Evolutionary conservation across 2,888 invertebrate genomes (phyloP).

Genomic region (Perdita meconis): DNA sequence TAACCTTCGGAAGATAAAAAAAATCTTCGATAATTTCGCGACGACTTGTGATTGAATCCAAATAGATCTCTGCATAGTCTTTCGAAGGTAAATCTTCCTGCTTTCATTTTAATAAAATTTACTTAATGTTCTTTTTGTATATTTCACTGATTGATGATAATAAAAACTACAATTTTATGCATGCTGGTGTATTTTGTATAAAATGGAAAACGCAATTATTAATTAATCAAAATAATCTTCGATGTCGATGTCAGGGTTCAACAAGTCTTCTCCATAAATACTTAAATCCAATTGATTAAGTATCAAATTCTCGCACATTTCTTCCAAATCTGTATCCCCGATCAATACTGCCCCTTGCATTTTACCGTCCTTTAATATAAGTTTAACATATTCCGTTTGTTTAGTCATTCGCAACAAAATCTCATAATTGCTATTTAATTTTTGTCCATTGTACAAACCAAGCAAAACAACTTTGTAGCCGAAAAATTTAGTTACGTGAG

Average conservation of each 20-base stretch:
- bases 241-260: slow-evolving; percentile 98
- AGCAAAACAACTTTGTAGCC: slow-evolving; percentile 96
- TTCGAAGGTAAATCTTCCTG: too few species aligned
- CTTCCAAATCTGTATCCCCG: slow-evolving; percentile 98
- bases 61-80: too few species aligned
- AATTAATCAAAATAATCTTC: slow-evolving; percentile 99
- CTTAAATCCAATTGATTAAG: slow-evolving; percentile 96
- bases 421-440: slow-evolving; percentile 92
- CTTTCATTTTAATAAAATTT: slow-evolving; percentile 15
- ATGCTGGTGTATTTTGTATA: background rate
- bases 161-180: slow-evolving; percentile 18
- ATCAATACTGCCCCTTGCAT: slow-evolving; percentile 97
- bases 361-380: slow-evolving; percentile 92
- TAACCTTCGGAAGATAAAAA: too few species aligned
- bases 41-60: too few species aligned
- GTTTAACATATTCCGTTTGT: slow-evolving; percentile 93
- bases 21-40: too few species aligned
- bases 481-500: slow-evolving; percentile 98
- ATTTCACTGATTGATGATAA: slow-evolving; percentile 2
- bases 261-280: slow-evolving; percentile 94
- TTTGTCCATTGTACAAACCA: slow-evolving; percentile 97
- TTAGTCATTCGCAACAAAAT: slow-evolving; percentile 93
- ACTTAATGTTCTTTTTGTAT: slow-evolving; percentile 15
- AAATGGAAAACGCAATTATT: too few species aligned
- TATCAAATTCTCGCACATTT: slow-evolving; percentile 99